These are phyloP conservation scores for Charaxes varanes DNA, from an alignment of 1,140 invertebrate species.

Conservation along the genomic window DNA sequence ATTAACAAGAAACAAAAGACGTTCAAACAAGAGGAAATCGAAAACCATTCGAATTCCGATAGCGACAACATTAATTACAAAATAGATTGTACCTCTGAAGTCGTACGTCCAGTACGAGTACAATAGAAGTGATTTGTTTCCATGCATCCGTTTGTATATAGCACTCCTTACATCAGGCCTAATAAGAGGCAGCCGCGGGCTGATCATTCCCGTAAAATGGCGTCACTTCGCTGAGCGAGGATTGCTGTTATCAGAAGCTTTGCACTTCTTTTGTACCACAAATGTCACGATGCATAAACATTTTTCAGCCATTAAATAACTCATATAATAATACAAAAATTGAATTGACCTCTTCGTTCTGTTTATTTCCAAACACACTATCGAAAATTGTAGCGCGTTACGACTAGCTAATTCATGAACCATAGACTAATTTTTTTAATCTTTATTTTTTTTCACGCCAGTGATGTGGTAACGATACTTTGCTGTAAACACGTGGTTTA, in stretches of 20 bases:
- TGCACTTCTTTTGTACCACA: conserved; percentile 40
- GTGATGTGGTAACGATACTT: conserved; percentile 2
- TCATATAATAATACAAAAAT: conserved; percentile 37
- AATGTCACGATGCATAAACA: conserved; percentile 43
- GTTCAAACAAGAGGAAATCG: conserved; percentile 59
- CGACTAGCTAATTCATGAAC: conserved; percentile 69
- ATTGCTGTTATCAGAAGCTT: conserved; percentile 63
- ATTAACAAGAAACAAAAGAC: conserved; percentile 67
- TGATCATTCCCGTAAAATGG: conserved; percentile 75
- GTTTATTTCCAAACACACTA: conserved; percentile 71
- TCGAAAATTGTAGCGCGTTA: conserved; percentile 59
- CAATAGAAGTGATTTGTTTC: conserved; percentile 65
- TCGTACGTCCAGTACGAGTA: conserved; percentile 71
- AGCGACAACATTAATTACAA: conserved; percentile 41
- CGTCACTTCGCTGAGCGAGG: conserved; percentile 69
- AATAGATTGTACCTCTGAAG: conserved; percentile 54
- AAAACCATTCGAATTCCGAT: conserved; percentile 58
- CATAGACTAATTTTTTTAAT: conserved; percentile 50
- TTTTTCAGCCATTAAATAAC: conserved; percentile 39
- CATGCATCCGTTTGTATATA: conserved; percentile 64
- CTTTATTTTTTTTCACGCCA: conserved; percentile 30
- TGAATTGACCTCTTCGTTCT: conserved; percentile 40
- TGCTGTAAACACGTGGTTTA: conserved; percentile 43
- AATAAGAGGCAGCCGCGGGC: conserved; percentile 69
- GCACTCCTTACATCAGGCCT: conserved; percentile 67